Base-by-base conservation (phyloP, 2,888 invertebrate species). In the Chelonus formosanus region DNA sequence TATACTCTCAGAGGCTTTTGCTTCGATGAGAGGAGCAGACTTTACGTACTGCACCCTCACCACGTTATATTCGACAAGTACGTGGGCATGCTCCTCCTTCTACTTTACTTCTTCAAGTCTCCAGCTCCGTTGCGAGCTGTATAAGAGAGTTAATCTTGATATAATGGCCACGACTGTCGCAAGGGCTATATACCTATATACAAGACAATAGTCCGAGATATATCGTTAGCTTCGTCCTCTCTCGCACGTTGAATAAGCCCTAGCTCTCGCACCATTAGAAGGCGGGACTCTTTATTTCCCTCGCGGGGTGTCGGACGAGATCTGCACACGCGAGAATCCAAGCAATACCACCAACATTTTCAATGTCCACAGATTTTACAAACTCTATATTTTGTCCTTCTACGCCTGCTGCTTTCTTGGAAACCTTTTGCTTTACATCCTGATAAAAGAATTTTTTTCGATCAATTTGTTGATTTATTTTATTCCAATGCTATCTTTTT, bases 101-200 rank as follows among this genome's bases (percentile, higher is more conserved):
- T 6, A 31, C 32, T 5, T 5, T 32, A 8, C 52, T 52, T 7
- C 31, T 55, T 35, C 54, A 10, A 36, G 36, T 36, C 40, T 55
- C 36, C 36, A 10, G 7, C 32, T 52, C 52, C 5, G 52, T 32
- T 54, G 54, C 20, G 20, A 20, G 10, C 45, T 54, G 54, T 56
- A 64, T 63, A 78, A 79, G 80, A 79, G 82, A 82, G 80, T 82
- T 82, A 82, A 82, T 82, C 82, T 82, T 82, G 82, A 82, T 82
- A 82, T 82, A 82, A 82, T 82, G 82, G 82, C 80, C 80, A 81
- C 81, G 80, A 81, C 81, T 81, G 81, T 81, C 81, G 81, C 80
- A 77, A 78, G 68, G 65, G 40, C 6, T 40, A 40, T 40, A 40
- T 60, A 63, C 47, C 65, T 70, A 65, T 60, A 78, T 76, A 75